Conservation (phyloP, 2,113 vertebrate genomes). For the Pogonocichla stellata region DNA sequence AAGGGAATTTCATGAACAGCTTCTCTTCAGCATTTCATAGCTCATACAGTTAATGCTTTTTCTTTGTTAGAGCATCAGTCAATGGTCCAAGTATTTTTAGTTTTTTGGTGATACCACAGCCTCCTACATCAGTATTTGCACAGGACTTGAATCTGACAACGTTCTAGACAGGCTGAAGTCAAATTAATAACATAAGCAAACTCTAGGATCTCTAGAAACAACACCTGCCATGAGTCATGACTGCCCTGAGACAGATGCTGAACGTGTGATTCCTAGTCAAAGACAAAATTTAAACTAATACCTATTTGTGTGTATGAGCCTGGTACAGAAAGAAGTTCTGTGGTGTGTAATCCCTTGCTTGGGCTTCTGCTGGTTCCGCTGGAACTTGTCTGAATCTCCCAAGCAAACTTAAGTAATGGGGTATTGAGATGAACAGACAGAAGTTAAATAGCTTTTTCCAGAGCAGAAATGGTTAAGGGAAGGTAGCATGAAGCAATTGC, state of each 20-base stretch:
- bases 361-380: not conserved
- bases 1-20: not conserved
- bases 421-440: not conserved
- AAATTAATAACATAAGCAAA: not conserved
- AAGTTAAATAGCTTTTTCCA: not conserved
- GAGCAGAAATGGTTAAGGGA: not conserved
- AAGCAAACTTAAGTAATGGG: not conserved
- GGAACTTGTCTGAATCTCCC: not conserved
- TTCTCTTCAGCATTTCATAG: not conserved
- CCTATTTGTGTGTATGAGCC: not conserved
- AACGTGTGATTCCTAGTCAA: not conserved
- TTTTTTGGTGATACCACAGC: not conserved
- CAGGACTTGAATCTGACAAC: not conserved
- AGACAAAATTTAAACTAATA: not conserved
- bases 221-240: not conserved
- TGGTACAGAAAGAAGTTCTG: not conserved
- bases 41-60: not conserved
- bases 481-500: not conserved
- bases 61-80: not conserved
- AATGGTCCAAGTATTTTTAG: not conserved
- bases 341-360: not conserved
- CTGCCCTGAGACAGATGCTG: not conserved
- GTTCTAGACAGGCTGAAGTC: not conserved
- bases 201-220: not conserved
- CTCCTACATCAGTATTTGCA: not conserved